Percentiles rank a stretch among this genome's conserved stretches.
Evolutionary conservation across 2,888 invertebrate species (phyloP).

Genomic region (Acrocera orbiculus): DNA sequence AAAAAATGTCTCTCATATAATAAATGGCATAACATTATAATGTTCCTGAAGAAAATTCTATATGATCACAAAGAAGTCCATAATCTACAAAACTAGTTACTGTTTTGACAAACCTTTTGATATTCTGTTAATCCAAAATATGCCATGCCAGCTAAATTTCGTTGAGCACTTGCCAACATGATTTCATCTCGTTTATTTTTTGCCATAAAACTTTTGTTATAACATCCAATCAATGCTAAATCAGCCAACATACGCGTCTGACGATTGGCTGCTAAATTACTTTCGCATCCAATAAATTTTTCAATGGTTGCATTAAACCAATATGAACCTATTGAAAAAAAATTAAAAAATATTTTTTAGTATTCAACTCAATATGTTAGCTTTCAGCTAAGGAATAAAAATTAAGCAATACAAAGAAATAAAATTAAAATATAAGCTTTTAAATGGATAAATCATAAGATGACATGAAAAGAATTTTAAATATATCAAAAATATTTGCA

Average conservation of each 20-base stretch:
- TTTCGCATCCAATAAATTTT: constrained; percentile 78
- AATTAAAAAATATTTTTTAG: neutral
- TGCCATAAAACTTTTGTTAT: constrained; percentile 66
- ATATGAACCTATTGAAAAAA: constrained; percentile 38
- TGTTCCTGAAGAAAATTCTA: too few relatives aligned
- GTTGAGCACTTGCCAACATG: constrained; percentile 87
- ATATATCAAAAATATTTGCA: too few relatives aligned
- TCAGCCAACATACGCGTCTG: constrained; percentile 98
- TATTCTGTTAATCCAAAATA: constrained; percentile 95
- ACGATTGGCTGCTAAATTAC: constrained; percentile 89
- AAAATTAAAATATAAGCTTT: too few relatives aligned
- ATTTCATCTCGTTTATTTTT: constrained; percentile 59
- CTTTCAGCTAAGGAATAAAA: too few relatives aligned
- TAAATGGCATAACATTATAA: too few relatives aligned
- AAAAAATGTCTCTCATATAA: too few relatives aligned
- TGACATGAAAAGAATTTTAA: neutral
- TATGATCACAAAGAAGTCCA: too few relatives aligned
- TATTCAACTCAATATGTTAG: too few relatives aligned
- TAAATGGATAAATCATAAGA: too few relatives aligned
- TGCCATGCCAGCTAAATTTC: constrained; percentile 86
- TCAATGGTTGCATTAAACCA: constrained; percentile 82
- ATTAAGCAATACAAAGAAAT: too few relatives aligned
- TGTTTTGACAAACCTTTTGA: constrained; percentile 73
- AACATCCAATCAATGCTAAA: constrained; percentile 86
- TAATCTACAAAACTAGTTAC: too few relatives aligned